A percentile compares a stretch with the other conserved stretches of the same genome.
Conservation (phyloP, 2,113 vertebrate genomes). For the Hystrix brachyura region DNA sequence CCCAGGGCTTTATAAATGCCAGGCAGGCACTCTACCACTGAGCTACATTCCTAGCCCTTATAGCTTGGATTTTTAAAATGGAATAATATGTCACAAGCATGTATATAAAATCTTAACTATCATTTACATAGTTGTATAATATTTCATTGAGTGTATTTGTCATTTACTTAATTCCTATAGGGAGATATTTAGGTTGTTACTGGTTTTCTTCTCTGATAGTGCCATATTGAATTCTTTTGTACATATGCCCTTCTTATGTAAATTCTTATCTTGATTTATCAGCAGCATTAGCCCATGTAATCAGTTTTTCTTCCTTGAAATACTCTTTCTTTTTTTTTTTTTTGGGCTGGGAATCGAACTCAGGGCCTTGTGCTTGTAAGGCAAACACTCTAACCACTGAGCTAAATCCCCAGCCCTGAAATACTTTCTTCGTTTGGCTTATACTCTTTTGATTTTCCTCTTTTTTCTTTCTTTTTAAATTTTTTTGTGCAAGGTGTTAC, state of each 20-base stretch:
- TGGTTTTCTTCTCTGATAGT: constrained; percentile 2
- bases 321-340: background rate
- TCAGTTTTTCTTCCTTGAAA: background rate
- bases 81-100: background rate
- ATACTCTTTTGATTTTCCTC: background rate
- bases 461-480: background rate
- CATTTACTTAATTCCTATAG: constrained; percentile 1
- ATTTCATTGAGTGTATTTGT: background rate
- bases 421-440: background rate
- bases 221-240: background rate
- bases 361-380: no score
- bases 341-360: no score
- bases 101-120: background rate
- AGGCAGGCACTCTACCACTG: background rate
- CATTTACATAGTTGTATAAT: background rate
- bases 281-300: background rate
- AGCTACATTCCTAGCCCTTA: background rate
- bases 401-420: background rate
- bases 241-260: background rate
- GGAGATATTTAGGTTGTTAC: background rate
- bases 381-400: no score
- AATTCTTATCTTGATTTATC: background rate
- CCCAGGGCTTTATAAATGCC: background rate
- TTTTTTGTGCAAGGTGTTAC: background rate
- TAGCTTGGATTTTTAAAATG: background rate